phyloP scores from a whole-genome alignment of 2,113 vertebrate genomes.

The Elgaria multicarinata region DNA sequence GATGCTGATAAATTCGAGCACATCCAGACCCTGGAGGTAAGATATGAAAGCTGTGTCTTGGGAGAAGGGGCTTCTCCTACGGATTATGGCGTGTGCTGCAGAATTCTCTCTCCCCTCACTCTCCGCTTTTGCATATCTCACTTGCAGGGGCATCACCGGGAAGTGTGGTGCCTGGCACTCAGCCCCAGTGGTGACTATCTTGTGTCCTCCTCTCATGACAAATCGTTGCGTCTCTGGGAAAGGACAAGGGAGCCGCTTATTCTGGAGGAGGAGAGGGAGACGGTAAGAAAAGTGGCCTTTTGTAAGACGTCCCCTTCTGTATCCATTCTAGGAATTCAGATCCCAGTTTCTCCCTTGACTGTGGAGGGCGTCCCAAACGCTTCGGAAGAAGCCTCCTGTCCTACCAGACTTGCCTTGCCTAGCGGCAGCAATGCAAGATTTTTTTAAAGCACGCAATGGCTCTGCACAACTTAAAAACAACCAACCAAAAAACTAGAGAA shows the following conservation, averaged over 20 bases:
- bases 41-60: background rate
- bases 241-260: constrained; percentile 93
- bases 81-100: background rate
- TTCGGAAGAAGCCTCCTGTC: too few species aligned
- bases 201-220: constrained; percentile 94
- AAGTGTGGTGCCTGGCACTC: constrained; percentile 93
- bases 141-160: constrained; percentile 91
- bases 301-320: background rate
- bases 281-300: constrained; percentile 78
- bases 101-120: too few species aligned
- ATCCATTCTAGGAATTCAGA: background rate
- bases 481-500: too few species aligned
- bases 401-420: too few species aligned
- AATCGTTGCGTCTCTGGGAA: constrained; percentile 96
- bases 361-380: too few species aligned
- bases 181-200: constrained; percentile 95
- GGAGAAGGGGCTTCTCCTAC: background rate
- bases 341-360: background rate
- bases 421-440: too few species aligned
- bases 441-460: too few species aligned
- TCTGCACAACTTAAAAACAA: too few species aligned
- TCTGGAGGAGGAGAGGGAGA: constrained; percentile 94
- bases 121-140: background rate
- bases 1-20: constrained; percentile 96
- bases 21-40: constrained; percentile 95